Base-by-base conservation (phyloP, 2,113 vertebrate genomes). In the Calonectris borealis region DNA sequence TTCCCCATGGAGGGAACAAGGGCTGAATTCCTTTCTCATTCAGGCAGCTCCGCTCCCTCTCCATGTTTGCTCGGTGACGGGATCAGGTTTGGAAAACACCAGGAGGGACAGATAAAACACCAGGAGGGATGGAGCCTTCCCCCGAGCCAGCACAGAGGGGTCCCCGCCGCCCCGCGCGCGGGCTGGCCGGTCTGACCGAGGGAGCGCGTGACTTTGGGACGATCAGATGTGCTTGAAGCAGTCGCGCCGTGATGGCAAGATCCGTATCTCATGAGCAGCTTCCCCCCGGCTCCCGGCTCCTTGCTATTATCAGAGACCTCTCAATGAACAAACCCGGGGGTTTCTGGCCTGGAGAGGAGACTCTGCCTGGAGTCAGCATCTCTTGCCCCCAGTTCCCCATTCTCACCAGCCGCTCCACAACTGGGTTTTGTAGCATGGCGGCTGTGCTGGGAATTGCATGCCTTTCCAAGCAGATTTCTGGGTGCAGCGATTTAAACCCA, bases 11-110 rank as follows among this genome's bases (percentile, higher is more conserved):
- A 58, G 78, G 83, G 93, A 96, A 6, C 95, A 88, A 92, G 94
- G 90, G 81, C 94, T 96, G 96, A 96, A 96, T 97, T 96, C 95
- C 96, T 96, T 96, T 96, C 95, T 86, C 93, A 1, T 89, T 82
- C 81, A 29, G 95, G 95, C 89, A 87, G 91, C 94, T 81, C 86
- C 1, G 54, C 64, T 75, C 75, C 57, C 2, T 17, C 79, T 66
- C 71, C 1, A 2, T 7, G n/a, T 66, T 73, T 25, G 76, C 85
- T 36, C 0, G 2, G 61, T 0, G 26, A 18, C 1, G 6, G 60
- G 25, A 5, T 24, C 19, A 0, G 89, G 81, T 48, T 75, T 54
- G 32, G 70, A 76, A 65, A 93, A 11, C 46, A 8, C 34, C 40
- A 31, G 26, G 13, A 70, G 44, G 54, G 58, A 17, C 0, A 20